These are phyloP conservation scores for Eurois occulta DNA, from an alignment of 2,888 invertebrate species.

Conservation along the genomic window DNA sequence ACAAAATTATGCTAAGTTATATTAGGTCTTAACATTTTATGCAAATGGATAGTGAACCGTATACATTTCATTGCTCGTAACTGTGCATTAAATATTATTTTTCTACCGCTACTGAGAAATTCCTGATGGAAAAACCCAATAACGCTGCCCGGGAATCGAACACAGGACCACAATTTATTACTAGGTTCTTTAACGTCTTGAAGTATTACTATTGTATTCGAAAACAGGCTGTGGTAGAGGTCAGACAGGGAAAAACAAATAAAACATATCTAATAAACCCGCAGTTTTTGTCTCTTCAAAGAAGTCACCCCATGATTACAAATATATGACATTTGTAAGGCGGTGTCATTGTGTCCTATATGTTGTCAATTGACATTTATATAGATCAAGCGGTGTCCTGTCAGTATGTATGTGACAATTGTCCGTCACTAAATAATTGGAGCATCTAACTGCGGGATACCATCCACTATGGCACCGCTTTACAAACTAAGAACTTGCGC, in stretches of 20 bases:
- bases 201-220: not conserved
- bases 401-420: constrained; percentile 1
- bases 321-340: constrained; percentile 43
- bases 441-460: not conserved
- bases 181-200: no score
- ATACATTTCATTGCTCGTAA: no score
- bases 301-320: constrained; percentile 16
- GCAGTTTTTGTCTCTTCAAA: not conserved
- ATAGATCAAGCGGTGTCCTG: constrained; percentile 8
- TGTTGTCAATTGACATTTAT: constrained; percentile 47
- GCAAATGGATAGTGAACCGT: no score
- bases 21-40: no score
- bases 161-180: no score
- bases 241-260: not conserved
- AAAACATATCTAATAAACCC: not conserved
- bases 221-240: not conserved
- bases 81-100: no score
- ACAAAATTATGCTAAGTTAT: no score
- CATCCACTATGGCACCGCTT: constrained; percentile 45
- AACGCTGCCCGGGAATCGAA: no score
- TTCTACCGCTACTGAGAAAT: no score
- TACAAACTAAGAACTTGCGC: constrained; percentile 13
- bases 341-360: constrained; percentile 32
- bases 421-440: constrained; percentile 36
- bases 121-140: no score